These are phyloP conservation scores for Danio albolineatus DNA, from an alignment of 2,797 vertebrate species.

Conservation along the genomic window DNA sequence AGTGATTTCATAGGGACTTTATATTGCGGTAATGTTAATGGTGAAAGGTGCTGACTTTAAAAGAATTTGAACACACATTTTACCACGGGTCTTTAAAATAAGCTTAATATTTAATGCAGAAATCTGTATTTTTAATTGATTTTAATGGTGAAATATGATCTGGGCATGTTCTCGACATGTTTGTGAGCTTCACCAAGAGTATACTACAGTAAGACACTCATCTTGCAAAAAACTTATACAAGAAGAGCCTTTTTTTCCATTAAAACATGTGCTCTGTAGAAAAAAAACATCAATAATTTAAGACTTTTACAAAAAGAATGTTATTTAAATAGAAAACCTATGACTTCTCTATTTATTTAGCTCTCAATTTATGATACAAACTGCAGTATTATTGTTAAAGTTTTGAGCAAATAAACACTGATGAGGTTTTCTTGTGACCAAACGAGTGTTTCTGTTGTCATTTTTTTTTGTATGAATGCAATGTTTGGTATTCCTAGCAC, in stretches of 20 bases:
- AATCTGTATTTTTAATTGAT: neutral
- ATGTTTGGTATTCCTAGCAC: neutral
- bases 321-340: slow-evolving; percentile 20
- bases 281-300: neutral
- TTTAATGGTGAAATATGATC: slow-evolving; percentile 22
- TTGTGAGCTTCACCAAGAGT: neutral
- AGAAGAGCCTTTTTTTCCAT: neutral
- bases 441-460: neutral
- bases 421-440: slow-evolving; percentile 16
- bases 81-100: neutral
- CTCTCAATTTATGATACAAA: slow-evolving; percentile 3
- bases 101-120: neutral
- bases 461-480: neutral
- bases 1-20: no score
- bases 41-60: neutral
- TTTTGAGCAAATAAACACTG: slow-evolving; percentile 23
- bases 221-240: neutral
- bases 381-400: slow-evolving; percentile 23
- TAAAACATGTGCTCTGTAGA: neutral
- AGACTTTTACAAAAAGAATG: neutral
- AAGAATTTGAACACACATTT: no score
- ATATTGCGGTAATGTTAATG: neutral
- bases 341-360: slow-evolving; percentile 13
- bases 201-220: neutral
- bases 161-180: neutral